phyloP scores from a whole-genome alignment of 92 coral and sea anemone species.

The Siderastrea radians region DNA sequence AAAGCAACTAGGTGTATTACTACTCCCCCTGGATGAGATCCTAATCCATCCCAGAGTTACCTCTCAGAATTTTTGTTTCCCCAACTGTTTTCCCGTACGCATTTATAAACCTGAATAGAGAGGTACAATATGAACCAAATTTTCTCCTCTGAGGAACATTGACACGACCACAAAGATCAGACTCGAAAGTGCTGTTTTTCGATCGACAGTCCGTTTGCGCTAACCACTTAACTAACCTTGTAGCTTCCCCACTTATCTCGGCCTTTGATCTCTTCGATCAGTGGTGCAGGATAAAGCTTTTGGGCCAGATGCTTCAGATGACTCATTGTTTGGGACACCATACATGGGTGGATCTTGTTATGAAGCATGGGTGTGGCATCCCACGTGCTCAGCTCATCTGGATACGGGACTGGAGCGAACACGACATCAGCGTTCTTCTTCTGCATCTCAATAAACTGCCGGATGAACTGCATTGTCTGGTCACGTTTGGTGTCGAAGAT shows the following conservation, averaged over 20 bases:
- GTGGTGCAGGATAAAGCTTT: constrained; percentile 36
- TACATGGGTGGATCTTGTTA: constrained; percentile 12
- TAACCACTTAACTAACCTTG: constrained; percentile 30
- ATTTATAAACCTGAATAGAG: too few relatives aligned
- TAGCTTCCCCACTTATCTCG: not conserved
- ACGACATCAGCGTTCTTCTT: constrained; percentile 74
- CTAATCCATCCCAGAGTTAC: too few relatives aligned
- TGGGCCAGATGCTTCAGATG: constrained; percentile 46
- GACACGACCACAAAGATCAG: too few relatives aligned
- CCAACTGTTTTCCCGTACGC: too few relatives aligned
- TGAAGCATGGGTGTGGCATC: not conserved
- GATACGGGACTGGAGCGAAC: constrained; percentile 58
- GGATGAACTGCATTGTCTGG: constrained; percentile 70
- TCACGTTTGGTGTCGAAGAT: constrained; percentile 68
- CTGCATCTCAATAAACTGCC: constrained; percentile 82
- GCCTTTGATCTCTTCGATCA: constrained; percentile 20
- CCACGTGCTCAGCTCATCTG: constrained; percentile 47
- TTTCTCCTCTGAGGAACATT: too few relatives aligned
- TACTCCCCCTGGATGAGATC: too few relatives aligned
- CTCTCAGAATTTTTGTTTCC: too few relatives aligned
- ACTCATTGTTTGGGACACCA: constrained; percentile 10
- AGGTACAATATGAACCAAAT: too few relatives aligned
- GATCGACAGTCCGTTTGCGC: not conserved
- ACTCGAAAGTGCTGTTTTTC: too few relatives aligned
- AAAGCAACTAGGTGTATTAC: too few relatives aligned